Base-by-base conservation (phyloP, 2,797 vertebrate genomes). In the Eutrigla gurnardus region DNA sequence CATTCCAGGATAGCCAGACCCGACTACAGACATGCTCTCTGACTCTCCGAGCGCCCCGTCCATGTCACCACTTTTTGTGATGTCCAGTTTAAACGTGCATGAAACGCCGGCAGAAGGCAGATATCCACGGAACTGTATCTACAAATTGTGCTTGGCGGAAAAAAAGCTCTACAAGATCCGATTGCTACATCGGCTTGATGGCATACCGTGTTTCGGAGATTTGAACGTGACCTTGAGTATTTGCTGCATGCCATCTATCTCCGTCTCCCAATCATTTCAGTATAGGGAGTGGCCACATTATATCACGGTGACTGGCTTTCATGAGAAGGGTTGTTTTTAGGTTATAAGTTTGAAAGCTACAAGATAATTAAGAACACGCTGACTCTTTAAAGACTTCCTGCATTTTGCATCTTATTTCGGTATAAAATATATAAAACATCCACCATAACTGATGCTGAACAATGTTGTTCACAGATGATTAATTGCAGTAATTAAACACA, bases 1-100 rank as follows among this genome's bases (percentile, higher is more conserved):
- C 91, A 91, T 92, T 91, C 89, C 88, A 73, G 81, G 70, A 76
- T 53, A 25, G 65, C 53, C 67, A 50, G 78, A 81, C 59, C 66
- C 71, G 79, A 73, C 77, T 78, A 66, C 70, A 83, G 84, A 90
- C 71, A 65, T 0, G 12, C 45, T 84, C 50, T 81, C 60, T 60
- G 52, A 79, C 63, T 65, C 42, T 74, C 64, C 40, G 40, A 43
- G 40, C 40, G 33, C 42, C 43, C 7, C n/a, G 4, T 35, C 7
- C 42, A 64, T 75, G 69, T 80, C 73, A 71, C 65, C 50, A 50
- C 52, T 53, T 1, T 50, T n/a, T 39, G 54, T 63, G 55, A 71
- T 49, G 45, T 45, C 1, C 15, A 36, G 18, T 70, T 70, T 57
- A n/a, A 61, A 68, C 1, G 6, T 40, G n/a, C 15, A 18, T 33